A percentile compares a stretch with the other conserved stretches of the same genome.
phyloP scores from a whole-genome alignment of 2,797 vertebrate genomes.

The Tokudaia muenninki region DNA sequence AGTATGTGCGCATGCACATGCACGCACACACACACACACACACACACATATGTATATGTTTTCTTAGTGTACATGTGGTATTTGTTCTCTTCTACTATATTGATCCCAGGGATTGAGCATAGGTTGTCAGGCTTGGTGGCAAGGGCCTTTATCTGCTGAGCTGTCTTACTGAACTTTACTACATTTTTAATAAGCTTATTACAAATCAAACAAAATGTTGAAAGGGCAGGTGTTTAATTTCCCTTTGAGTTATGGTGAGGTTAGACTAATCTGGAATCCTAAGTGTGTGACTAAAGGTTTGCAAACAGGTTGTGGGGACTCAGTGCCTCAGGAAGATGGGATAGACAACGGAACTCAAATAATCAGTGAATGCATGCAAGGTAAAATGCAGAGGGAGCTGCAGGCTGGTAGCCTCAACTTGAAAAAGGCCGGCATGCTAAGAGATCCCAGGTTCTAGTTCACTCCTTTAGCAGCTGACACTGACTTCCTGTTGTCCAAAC shows the following conservation, averaged over 20 bases:
- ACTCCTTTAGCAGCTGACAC: neutral
- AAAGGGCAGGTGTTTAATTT: constrained; percentile 20
- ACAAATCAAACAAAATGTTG: neutral
- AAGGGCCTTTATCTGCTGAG: neutral
- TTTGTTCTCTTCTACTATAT: neutral
- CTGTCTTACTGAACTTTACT: neutral
- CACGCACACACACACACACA: no score
- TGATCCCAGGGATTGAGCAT: no score
- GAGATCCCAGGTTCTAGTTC: neutral
- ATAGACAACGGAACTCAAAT: neutral
- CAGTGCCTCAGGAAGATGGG: neutral
- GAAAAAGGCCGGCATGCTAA: neutral
- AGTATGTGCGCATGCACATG: neutral
- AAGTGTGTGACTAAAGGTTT: neutral
- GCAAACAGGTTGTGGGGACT: neutral
- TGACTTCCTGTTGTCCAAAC: neutral
- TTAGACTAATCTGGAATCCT: neutral
- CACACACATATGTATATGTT: neutral
- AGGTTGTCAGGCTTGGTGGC: neutral
- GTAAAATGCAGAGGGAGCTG: neutral
- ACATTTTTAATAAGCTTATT: neutral
- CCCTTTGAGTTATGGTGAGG: neutral
- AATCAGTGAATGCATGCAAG: neutral
- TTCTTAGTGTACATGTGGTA: neutral
- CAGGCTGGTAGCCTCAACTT: constrained; percentile 14